Evolutionary conservation across 2,888 invertebrate species (phyloP).

Genomic region (Leptodirus hochenwartii): DNA sequence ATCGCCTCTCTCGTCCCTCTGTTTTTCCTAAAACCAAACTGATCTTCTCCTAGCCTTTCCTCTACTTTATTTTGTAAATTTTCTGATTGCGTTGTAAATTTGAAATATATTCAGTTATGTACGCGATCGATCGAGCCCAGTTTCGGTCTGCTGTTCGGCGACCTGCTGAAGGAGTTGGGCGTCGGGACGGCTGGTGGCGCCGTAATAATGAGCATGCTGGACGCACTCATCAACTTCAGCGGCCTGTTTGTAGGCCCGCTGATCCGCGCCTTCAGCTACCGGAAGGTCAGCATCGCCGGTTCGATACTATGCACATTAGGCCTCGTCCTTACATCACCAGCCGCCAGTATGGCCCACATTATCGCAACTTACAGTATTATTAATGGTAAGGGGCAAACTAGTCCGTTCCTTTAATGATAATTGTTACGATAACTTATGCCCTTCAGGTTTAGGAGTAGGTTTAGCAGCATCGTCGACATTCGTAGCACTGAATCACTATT

Average conservation of each 20-base stretch:
- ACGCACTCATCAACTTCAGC: constrained; percentile 62
- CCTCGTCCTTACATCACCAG: constrained; percentile 46
- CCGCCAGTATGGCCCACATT: constrained; percentile 52
- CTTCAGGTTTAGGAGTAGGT: constrained; percentile 56
- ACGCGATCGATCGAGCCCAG: constrained; percentile 66
- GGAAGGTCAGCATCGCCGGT: constrained; percentile 50
- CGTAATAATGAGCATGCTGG: constrained; percentile 55
- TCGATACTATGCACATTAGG: constrained; percentile 47
- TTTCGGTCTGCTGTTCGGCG: constrained; percentile 62
- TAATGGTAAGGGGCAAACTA: constrained; percentile 38
- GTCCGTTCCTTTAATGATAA: background rate
- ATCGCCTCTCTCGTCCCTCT: no score
- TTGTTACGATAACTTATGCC: constrained; percentile 7
- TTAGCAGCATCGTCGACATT: constrained; percentile 60
- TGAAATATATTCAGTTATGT: constrained; percentile 41
- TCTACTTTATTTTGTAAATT: no score
- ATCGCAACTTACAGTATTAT: constrained; percentile 55
- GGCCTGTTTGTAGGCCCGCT: constrained; percentile 61
- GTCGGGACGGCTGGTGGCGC: constrained; percentile 59
- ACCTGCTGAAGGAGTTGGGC: constrained; percentile 45
- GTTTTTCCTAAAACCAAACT: no score
- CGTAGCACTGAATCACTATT: constrained; percentile 61
- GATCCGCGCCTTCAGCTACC: constrained; percentile 54
- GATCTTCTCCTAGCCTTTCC: no score
- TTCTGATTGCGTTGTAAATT: no score